A percentile compares a stretch with the other conserved stretches of the same genome.
phyloP scores from a whole-genome alignment of 2,888 invertebrate genomes.

The Sturmia bella region DNA sequence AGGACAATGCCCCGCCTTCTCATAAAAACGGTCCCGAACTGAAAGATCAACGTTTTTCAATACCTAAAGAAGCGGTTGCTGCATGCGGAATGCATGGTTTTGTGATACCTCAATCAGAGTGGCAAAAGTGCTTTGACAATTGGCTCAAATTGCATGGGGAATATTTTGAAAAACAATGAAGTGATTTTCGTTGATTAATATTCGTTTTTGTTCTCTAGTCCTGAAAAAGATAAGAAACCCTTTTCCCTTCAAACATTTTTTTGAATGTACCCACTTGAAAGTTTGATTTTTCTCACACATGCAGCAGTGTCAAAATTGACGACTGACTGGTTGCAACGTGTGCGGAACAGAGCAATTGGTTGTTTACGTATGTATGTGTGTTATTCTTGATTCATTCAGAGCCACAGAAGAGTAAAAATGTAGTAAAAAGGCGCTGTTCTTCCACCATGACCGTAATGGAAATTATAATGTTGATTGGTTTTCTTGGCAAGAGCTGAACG shows the following conservation, averaged over 20 bases:
- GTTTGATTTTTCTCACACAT: constrained; percentile 43
- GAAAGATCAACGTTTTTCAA: no score
- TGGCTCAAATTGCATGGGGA: no score
- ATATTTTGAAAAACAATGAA: no score
- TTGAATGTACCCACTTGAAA: constrained; percentile 11
- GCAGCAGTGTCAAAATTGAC: constrained; percentile 6
- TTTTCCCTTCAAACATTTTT: neutral
- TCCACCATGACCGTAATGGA: constrained; percentile 71
- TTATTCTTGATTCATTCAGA: neutral
- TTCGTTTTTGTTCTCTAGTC: no score
- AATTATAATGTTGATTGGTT: constrained; percentile 74
- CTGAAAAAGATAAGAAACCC: no score
- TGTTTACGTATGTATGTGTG: constrained; percentile 1
- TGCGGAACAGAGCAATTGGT: constrained; percentile 36
- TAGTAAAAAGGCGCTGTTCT: constrained; percentile 45
- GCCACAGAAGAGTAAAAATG: constrained; percentile 17
- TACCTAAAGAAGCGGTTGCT: no score
- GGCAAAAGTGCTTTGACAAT: no score
- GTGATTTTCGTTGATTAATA: no score
- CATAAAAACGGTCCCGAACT: no score
- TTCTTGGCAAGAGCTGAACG: constrained; percentile 55
- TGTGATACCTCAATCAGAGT: no score
- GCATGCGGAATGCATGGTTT: no score
- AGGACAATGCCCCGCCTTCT: no score
- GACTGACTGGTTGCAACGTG: constrained; percentile 31